Evolutionary conservation across 2,888 invertebrate genomes (phyloP).

Genomic region (Watsonalla binaria): DNA sequence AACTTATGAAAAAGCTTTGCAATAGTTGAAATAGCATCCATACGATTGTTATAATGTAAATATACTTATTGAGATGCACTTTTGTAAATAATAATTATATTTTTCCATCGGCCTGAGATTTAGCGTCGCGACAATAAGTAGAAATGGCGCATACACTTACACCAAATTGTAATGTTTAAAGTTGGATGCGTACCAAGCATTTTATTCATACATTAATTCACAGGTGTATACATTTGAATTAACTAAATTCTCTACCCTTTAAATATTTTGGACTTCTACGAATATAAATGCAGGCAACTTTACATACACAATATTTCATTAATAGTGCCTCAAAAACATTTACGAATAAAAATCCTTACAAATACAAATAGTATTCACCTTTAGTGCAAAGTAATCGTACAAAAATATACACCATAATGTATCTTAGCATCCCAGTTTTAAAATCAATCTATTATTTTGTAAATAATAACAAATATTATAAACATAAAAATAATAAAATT

Average conservation of each 20-base stretch:
- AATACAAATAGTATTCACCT: conserved; percentile 41
- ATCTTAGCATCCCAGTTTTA: conserved; percentile 54
- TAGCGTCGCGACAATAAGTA: conserved; percentile 56
- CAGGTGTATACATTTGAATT: too few relatives aligned
- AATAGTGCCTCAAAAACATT: conserved; percentile 51
- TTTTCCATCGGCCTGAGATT: conserved; percentile 40
- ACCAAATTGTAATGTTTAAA: not conserved
- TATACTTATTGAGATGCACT: conserved; percentile 35
- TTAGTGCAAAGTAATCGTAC: conserved; percentile 72
- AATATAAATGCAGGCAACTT: conserved; percentile 6
- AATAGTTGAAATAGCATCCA: conserved; percentile 17
- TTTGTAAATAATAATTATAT: conserved; percentile 45
- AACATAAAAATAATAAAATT: conserved; percentile 35
- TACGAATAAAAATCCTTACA: conserved; percentile 28
- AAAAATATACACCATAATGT: conserved; percentile 72
- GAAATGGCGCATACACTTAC: not conserved
- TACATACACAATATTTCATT: conserved; percentile 8
- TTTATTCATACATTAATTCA: not conserved
- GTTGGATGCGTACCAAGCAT: not conserved
- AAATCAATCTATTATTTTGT: conserved; percentile 49
- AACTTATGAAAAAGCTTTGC: conserved; percentile 12
- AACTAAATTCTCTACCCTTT: too few relatives aligned
- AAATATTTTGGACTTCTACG: too few relatives aligned
- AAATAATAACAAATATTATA: conserved; percentile 33
- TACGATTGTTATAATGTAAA: conserved; percentile 38